These are phyloP conservation scores for Reticulitermes speratus DNA, from an alignment of 1,140 invertebrate genomes.

Conservation along the genomic window DNA sequence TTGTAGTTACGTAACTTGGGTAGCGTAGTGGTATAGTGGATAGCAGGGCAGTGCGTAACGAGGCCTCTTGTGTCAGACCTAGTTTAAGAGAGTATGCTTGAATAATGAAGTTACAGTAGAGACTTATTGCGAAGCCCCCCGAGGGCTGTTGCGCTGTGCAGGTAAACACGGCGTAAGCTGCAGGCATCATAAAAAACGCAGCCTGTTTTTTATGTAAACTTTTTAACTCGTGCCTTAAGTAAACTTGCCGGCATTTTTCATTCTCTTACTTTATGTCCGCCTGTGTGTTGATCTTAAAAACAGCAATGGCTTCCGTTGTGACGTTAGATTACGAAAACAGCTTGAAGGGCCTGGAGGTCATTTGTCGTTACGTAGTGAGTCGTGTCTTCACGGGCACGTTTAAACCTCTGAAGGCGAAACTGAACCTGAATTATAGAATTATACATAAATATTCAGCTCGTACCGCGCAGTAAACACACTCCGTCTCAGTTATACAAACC, in stretches of 20 bases:
- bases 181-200: neutral
- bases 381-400: too few relatives aligned
- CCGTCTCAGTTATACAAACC: too few relatives aligned
- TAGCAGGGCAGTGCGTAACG: too few relatives aligned
- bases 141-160: neutral
- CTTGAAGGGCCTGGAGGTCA: neutral
- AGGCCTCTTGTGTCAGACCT: too few relatives aligned
- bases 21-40: too few relatives aligned
- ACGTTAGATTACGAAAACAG: neutral
- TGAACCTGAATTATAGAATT: too few relatives aligned
- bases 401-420: too few relatives aligned
- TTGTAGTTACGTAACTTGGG: too few relatives aligned
- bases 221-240: neutral
- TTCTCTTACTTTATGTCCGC: neutral
- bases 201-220: neutral
- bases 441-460: too few relatives aligned
- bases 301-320: neutral
- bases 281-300: neutral
- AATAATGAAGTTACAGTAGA: neutral
- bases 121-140: neutral
- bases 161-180: neutral
- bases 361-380: neutral
- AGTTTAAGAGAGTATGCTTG: neutral
- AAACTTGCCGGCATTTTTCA: neutral
- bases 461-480: too few relatives aligned